phyloP scores from a whole-genome alignment of 2,113 vertebrate species.

The Geothlypis trichas region DNA sequence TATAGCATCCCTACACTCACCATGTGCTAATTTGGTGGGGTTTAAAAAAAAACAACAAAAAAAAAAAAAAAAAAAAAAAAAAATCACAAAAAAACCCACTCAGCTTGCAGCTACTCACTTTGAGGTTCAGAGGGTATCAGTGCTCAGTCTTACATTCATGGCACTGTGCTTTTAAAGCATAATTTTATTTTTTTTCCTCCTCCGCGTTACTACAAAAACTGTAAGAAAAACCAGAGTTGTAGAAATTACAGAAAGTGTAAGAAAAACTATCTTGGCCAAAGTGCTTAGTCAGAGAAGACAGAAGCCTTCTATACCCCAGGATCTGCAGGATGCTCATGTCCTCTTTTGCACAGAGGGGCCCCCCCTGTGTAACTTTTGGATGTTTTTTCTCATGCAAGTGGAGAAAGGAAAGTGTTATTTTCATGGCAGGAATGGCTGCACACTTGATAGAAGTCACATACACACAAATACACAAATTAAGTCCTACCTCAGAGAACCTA shows the following conservation, averaged over 20 bases:
- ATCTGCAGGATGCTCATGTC: background rate
- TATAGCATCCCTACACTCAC: background rate
- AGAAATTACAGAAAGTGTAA: background rate
- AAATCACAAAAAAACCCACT: background rate
- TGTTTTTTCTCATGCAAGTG: background rate
- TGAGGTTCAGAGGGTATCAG: background rate
- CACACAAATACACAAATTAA: background rate
- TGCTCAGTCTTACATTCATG: background rate
- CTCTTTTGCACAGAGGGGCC: background rate
- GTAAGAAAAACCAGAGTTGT: background rate
- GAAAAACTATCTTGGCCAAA: background rate
- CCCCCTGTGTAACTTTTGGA: rapidly evolving
- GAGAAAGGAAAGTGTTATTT: background rate
- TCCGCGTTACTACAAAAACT: background rate
- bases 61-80: background rate
- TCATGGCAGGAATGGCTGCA: background rate
- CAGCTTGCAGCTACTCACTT: background rate
- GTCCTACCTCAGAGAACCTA: background rate
- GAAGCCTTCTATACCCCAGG: background rate
- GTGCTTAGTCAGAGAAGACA: background rate
- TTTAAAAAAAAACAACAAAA: background rate
- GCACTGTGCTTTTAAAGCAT: background rate
- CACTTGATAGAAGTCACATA: rapidly evolving
- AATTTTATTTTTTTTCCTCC: background rate
- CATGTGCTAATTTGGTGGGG: background rate